phyloP scores from a whole-genome alignment of 2,797 vertebrate species.

The Oreortyx pictus region DNA sequence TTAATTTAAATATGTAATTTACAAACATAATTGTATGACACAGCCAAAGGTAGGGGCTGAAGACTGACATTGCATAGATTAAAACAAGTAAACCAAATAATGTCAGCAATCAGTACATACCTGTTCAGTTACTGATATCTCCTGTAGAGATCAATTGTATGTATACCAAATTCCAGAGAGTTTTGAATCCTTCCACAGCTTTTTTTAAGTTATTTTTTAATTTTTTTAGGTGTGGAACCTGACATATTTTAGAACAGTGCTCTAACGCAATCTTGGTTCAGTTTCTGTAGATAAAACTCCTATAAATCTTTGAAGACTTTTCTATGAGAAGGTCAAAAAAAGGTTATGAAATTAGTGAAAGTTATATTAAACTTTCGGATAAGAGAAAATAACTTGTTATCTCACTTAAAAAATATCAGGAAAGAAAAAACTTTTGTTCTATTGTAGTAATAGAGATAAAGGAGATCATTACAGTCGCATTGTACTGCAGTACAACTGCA shows the following conservation, averaged over 20 bases:
- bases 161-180: background rate
- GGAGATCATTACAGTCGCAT: background rate
- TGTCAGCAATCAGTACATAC: background rate
- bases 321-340: background rate
- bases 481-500: no score
- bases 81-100: background rate
- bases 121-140: background rate
- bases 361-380: slow-evolving; percentile 4
- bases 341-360: background rate
- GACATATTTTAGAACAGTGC: background rate
- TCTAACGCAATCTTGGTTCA: background rate
- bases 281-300: background rate
- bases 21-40: background rate
- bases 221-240: background rate
- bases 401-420: background rate
- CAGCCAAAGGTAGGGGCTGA: background rate
- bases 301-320: background rate
- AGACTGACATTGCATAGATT: background rate
- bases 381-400: background rate
- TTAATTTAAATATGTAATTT: background rate
- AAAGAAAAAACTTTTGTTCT: background rate
- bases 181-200: background rate
- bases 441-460: background rate
- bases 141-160: background rate
- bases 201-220: background rate